These are phyloP conservation scores for Melanogrammus aeglefinus DNA, from an alignment of 2,797 vertebrate species.

Conservation along the genomic window DNA sequence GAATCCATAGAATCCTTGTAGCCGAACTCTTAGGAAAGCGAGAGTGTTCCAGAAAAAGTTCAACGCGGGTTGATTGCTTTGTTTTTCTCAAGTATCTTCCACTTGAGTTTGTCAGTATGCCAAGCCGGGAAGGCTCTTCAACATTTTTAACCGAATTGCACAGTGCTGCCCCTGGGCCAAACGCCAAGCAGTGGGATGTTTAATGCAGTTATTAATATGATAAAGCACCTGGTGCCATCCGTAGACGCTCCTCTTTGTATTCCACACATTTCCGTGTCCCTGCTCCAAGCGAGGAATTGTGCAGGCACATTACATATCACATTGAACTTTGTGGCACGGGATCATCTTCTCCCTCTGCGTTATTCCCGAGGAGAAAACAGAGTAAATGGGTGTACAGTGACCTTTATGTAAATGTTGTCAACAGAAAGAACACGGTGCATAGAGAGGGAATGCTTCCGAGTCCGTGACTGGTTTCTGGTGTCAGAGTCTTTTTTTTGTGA, in stretches of 20 bases:
- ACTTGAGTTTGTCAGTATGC: constrained; percentile 34
- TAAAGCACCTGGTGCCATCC: constrained; percentile 10
- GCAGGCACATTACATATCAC: background rate
- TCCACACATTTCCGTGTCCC: background rate
- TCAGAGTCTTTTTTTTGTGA: background rate
- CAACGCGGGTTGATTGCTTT: constrained; percentile 1
- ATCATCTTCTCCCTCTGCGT: background rate
- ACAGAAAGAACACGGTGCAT: background rate
- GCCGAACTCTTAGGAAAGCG: background rate
- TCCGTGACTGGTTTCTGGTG: background rate
- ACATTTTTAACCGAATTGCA: background rate
- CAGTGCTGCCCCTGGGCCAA: background rate
- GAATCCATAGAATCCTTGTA: background rate
- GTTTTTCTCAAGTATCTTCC: background rate
- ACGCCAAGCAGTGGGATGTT: background rate
- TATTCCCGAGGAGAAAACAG: background rate
- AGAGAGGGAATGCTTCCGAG: background rate
- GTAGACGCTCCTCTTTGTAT: background rate
- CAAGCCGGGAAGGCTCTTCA: constrained; percentile 2
- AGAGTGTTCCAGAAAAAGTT: background rate
- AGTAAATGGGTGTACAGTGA: background rate
- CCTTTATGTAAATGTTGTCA: background rate
- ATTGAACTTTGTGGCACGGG: background rate
- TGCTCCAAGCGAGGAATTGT: background rate
- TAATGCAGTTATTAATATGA: constrained; percentile 19